Evolutionary conservation across 2,797 vertebrate species (phyloP).

Genomic region (Petrocephalus schoutedeni): DNA sequence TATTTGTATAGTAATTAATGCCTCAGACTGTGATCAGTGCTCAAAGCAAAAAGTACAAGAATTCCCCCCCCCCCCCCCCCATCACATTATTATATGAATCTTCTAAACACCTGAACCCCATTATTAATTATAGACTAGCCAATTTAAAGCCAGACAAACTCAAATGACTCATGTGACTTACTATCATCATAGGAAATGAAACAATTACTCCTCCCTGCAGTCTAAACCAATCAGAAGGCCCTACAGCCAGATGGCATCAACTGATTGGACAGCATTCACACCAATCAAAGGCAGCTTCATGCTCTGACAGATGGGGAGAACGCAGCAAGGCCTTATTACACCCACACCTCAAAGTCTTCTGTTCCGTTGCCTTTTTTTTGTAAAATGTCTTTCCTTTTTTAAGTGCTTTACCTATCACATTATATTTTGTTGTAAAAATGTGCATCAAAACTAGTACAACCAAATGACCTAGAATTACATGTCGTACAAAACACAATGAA

Average conservation of each 20-base stretch:
- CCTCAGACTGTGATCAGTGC: background rate
- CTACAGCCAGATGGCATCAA: slow-evolving; percentile 23
- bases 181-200: background rate
- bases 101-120: background rate
- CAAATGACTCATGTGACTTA: background rate
- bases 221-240: slow-evolving; percentile 12
- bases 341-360: slow-evolving; percentile 5
- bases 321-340: slow-evolving; percentile 5
- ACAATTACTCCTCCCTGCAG: background rate
- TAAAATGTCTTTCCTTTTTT: background rate
- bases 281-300: slow-evolving; percentile 21
- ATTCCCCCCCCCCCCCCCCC: background rate
- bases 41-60: background rate
- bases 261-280: slow-evolving; percentile 1
- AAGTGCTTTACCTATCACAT: background rate
- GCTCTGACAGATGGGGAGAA: slow-evolving; percentile 7
- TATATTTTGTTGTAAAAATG: background rate
- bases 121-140: background rate
- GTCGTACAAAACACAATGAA: background rate
- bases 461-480: background rate
- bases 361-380: background rate
- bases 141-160: background rate
- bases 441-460: background rate
- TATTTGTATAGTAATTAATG: background rate
- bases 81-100: background rate